Base-by-base conservation (phyloP, 35 echinoderm and acorn worm species). In the Ophioderma brevispina region DNA sequence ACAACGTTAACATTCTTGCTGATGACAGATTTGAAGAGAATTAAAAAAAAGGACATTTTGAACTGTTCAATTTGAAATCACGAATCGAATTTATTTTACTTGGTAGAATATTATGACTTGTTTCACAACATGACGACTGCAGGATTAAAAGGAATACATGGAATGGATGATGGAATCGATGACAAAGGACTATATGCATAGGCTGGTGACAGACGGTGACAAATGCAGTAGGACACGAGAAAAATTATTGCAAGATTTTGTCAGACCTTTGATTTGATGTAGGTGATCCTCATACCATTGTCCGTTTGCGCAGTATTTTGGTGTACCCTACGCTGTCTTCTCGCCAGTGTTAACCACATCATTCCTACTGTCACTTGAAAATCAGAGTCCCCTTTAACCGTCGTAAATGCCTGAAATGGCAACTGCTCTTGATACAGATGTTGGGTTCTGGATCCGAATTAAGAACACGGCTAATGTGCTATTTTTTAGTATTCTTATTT, bases 1-100 rank as follows among this genome's bases (percentile, higher is more conserved):
- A 85, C 52, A 36, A 85, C 13, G 83, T 85, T 31, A 85, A 49
- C 55, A 43, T 52, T 31, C 52, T 85, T 0, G 31, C 55, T 23
- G 33, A 37, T 25, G 43, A 85, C 33, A 35, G 35, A 15, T 37
- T 70, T 14, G 8, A 36, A 28, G 52, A 63, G 33, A 37, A 33
- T 38, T 13, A 31, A 21, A 36, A 37, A 36, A 55, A 64, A 13
- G 30, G 63, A 84, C 1, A 55, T 39, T n/a, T n/a, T 25, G n/a
- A n/a, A n/a, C n/a, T n/a, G n/a, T 64, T 85, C 32, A 63, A 75
- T 63, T 85, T 35, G 33, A 59, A 21, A 5, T 36, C 55, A 34
- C 32, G 37, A 85, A 59, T 33, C 17, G 1, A 34, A 64, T 15
- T n/a, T n/a, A n/a, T 31, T 36, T 55, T 17, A 39, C 6, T 6